phyloP scores from a whole-genome alignment of 2,797 vertebrate species.

The Coccyzus lansbergi region DNA sequence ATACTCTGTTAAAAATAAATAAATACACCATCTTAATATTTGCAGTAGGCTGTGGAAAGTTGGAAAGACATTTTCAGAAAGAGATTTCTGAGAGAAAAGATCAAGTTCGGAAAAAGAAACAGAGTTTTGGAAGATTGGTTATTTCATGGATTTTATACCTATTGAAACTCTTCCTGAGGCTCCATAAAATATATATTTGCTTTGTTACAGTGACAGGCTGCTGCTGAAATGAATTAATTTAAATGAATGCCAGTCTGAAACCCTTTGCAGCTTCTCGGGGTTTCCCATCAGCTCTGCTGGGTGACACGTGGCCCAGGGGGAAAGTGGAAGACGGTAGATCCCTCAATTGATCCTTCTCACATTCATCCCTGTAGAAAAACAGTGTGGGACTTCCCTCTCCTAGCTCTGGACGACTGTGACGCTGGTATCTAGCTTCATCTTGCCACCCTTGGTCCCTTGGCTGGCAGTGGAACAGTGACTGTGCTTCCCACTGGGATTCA shows the following conservation, averaged over 20 bases:
- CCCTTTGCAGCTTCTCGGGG: not conserved
- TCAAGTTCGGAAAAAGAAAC: not conserved
- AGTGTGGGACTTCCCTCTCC: not conserved
- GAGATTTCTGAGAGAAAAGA: not conserved
- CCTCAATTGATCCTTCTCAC: not conserved
- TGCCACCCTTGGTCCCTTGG: not conserved
- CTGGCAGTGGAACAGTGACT: not conserved
- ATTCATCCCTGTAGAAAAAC: not conserved
- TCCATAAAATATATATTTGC: not conserved
- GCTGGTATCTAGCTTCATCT: not conserved
- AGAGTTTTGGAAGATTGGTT: not conserved
- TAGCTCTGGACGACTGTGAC: fast-evolving
- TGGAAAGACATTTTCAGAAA: not conserved
- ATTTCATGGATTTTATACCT: not conserved
- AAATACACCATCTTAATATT: not conserved
- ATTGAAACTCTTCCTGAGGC: not conserved
- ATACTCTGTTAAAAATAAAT: not conserved
- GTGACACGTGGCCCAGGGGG: fast-evolving
- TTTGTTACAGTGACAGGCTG: not conserved
- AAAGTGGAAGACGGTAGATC: not conserved
- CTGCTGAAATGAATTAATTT: not conserved
- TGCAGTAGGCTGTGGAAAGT: not conserved
- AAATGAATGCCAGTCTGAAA: not conserved
- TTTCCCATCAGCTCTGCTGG: not conserved
- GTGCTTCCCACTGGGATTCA: not conserved